Percentiles rank a stretch among this genome's conserved stretches.
phyloP scores from a whole-genome alignment of 2,797 vertebrate species.

The Xenops minutus region DNA sequence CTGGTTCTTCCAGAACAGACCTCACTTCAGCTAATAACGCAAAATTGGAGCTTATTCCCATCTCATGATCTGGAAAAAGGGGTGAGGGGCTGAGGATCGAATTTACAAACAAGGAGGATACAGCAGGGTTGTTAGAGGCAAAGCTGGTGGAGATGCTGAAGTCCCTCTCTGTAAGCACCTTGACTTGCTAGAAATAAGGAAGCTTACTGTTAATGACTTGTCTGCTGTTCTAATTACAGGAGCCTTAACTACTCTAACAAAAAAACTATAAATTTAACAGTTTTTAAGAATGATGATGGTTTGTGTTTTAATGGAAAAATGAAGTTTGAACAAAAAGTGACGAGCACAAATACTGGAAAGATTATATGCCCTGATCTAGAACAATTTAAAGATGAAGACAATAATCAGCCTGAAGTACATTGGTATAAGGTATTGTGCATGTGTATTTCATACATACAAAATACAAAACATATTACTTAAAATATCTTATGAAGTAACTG shows the following conservation, averaged over 20 bases:
- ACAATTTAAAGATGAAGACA: constrained; percentile 68
- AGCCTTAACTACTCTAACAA: constrained; percentile 74
- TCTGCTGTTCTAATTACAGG: constrained; percentile 74
- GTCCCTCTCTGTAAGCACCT: neutral
- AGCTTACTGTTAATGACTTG: neutral
- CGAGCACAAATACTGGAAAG: neutral
- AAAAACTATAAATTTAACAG: constrained; percentile 62
- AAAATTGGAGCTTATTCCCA: neutral
- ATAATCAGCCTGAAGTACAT: constrained; percentile 58
- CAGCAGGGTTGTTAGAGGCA: neutral
- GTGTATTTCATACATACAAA: neutral
- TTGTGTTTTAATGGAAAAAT: constrained; percentile 72
- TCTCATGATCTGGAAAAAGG: neutral
- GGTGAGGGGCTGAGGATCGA: neutral
- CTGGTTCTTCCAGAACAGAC: neutral
- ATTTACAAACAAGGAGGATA: neutral
- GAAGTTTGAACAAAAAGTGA: constrained; percentile 61
- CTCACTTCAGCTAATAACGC: neutral
- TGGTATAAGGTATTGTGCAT: constrained; percentile 84
- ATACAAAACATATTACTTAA: neutral
- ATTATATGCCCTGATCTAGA: constrained; percentile 81
- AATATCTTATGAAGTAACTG: neutral
- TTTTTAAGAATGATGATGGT: constrained; percentile 65
- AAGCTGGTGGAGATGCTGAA: neutral
- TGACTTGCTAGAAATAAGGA: neutral